Evolutionary conservation across 92 coral and sea anemone genomes (phyloP), one percentile per base, ranked within the genome.

Genomic region (Phenganax marumi): DNA sequence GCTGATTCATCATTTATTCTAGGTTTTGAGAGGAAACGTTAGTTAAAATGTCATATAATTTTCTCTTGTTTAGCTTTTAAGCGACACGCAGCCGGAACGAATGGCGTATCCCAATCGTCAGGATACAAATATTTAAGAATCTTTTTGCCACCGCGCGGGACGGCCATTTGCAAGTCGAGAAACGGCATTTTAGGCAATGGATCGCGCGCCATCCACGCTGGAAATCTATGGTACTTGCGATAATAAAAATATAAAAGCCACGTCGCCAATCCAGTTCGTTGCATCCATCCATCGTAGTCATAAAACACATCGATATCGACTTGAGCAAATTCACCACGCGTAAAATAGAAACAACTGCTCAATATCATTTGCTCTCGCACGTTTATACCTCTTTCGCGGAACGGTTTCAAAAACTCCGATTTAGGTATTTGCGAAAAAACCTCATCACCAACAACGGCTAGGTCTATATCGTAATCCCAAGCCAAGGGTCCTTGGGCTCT

Each of bases 401-500:
- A 78, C 3, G 83, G 54, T 48, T 78, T 61, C 39, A 61, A 13
- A 48, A 78, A 78, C 63, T 61, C 83, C 10, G 83, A 61, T 78
- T 78, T 78, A 26, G 83, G 58, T n/a, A 78, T 78, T 22, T 78
- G 11, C 7, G 83, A 61, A 22, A 60, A 78, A 14, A 3, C 13
- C 21, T 78, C 83, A 16, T 62, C 73, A 2, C 83, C 83, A 9
- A 78, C 49, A 12, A 78, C 63, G 10, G 54, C 83, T 8, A 78
- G 12, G 63, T 78, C 83, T 8, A 78, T 78, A 48, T 78, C 83
- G 60, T 78, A 78, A 12, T 78, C 83, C 83, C 83, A 78, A 13
- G 83, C 55, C 24, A 78, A 57, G 9, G 83, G 83, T 25, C 70
- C 83, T 22, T 78, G 39, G 10, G 39, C 46, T 71, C 83, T 71